Evolutionary conservation across 2,888 invertebrate species (phyloP).

Genomic region (Andrena fulva): DNA sequence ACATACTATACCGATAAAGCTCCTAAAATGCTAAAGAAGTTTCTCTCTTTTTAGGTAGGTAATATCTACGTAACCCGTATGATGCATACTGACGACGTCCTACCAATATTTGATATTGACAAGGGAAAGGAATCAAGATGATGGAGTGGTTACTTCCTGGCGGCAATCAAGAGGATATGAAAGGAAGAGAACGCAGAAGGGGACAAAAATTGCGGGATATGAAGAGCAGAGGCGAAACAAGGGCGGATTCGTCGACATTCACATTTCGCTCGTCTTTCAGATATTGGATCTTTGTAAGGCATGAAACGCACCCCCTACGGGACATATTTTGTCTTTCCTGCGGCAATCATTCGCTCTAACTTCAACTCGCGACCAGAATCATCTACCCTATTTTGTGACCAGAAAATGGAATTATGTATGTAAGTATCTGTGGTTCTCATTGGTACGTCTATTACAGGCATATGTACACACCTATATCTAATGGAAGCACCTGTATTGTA

Average conservation of each 20-base stretch:
- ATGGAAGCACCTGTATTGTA: too few species aligned
- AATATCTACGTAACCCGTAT: neutral
- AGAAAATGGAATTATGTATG: conserved; percentile 25
- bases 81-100: neutral
- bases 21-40: neutral
- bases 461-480: too few species aligned
- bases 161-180: neutral
- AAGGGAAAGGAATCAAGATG: neutral
- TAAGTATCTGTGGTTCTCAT: conserved; percentile 12
- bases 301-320: conserved; percentile 58
- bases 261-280: conserved; percentile 47
- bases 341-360: conserved; percentile 35
- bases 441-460: conserved; percentile 13
- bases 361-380: conserved; percentile 23
- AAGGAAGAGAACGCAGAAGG: neutral
- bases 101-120: conserved; percentile 10
- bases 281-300: conserved; percentile 52
- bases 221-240: conserved; percentile 13
- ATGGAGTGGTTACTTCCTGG: neutral
- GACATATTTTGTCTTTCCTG: conserved; percentile 44
- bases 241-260: conserved; percentile 32
- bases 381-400: conserved; percentile 21
- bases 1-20: neutral
- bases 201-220: conserved; percentile 13
- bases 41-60: neutral